Base-by-base conservation (phyloP, 2,797 vertebrate species). In the Aldrovandia affinis region DNA sequence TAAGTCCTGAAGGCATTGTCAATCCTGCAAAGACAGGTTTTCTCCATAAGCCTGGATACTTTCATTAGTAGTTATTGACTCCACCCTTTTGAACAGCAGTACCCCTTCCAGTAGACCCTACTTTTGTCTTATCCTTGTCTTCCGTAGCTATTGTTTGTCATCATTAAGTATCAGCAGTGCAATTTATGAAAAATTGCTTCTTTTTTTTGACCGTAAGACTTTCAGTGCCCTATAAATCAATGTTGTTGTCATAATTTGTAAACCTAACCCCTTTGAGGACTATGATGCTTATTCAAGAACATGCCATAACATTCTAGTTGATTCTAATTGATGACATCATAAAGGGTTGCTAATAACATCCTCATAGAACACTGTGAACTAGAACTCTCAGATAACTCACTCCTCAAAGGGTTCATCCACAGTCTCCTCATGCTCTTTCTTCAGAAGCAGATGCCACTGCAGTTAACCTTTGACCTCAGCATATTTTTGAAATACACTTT, bases 401-500 rank as follows among this genome's bases (percentile, higher is more conserved):
- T n/a, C n/a, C n/a, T n/a, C n/a, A n/a, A n/a, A n/a, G n/a, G n/a
- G n/a, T n/a, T n/a, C n/a, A n/a, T 52, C 50, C 50, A 52, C 50
- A 4, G 50, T 4, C 12, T 52, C 4, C 50, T 52, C 50, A 52
- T 4, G 12, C 50, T 4, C 50, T 12, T 52, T 52, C 50, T 4
- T 52, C 50, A 12, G 4, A 52, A 52, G 50, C n/a, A n/a, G n/a
- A 52, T 52, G 50, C 12, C n/a, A n/a, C n/a, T n/a, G n/a, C n/a
- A n/a, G n/a, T 52, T 57, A 57, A 57, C 12, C 55, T 57, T 57
- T 20, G 55, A 57, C 55, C 55, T 57, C 18, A 0, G 55, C 55
- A 57, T 33, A 42, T 88, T 84, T 89, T 93, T 92, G 81, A 87
- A 83, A 91, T 94, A 93, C 91, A 85, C 81, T 91, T 94, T 93